phyloP scores from a whole-genome alignment of 1,140 invertebrate genomes.

The Panagrolaimus sp. region DNA sequence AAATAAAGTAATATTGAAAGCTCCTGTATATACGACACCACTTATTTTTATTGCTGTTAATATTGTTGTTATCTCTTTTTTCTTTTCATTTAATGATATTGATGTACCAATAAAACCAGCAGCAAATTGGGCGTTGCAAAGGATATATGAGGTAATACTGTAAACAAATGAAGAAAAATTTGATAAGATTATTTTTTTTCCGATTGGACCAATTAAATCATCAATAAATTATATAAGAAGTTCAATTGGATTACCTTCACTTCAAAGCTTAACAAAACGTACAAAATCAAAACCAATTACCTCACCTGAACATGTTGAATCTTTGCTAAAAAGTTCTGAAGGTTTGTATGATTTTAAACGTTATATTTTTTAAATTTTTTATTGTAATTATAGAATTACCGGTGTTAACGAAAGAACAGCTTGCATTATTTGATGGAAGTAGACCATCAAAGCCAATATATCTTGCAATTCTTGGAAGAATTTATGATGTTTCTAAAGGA shows the following conservation, averaged over 20 bases:
- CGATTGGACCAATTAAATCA: constrained; percentile 9
- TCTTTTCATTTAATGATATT: constrained; percentile 41
- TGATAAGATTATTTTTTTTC: constrained; percentile 23
- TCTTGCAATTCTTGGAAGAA: constrained; percentile 72
- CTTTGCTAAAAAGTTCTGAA: constrained; percentile 59
- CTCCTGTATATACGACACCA: background rate
- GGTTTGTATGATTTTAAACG: background rate
- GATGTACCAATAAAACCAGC: constrained; percentile 34
- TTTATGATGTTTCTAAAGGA: constrained; percentile 75
- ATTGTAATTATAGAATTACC: constrained; percentile 13
- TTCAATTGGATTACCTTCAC: constrained; percentile 17
- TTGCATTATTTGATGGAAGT: constrained; percentile 54
- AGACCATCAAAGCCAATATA: constrained; percentile 62
- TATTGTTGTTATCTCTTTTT: constrained; percentile 43
- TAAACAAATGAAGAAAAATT: no score
- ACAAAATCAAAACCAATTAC: constrained; percentile 12
- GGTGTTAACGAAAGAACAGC: constrained; percentile 51
- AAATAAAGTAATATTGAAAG: background rate
- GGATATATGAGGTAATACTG: constrained; percentile 78
- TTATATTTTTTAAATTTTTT: constrained; percentile 3
- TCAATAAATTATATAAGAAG: constrained; percentile 1
- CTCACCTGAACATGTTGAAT: constrained; percentile 1
- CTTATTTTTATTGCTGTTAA: constrained; percentile 42
- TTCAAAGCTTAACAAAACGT: constrained; percentile 13
- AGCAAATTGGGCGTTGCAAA: constrained; percentile 33